Conservation (phyloP, 2,113 vertebrate genomes). For the Cochlearius cochlearius region DNA sequence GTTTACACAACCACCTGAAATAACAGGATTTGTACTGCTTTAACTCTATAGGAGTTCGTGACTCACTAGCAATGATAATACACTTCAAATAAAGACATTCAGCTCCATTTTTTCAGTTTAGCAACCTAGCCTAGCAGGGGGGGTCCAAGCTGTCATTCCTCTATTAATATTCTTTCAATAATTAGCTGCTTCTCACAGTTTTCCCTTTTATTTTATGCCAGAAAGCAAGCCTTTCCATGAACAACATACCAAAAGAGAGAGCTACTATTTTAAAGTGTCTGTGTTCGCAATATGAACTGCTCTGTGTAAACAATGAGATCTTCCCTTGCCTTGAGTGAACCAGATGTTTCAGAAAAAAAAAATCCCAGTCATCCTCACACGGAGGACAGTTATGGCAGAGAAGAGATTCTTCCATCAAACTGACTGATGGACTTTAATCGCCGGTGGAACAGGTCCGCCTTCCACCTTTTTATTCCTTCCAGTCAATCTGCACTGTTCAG, state of each 20-base stretch:
- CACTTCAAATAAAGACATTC: slow-evolving; percentile 43
- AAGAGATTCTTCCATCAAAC: neutral
- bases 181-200: neutral
- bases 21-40: slow-evolving; percentile 29
- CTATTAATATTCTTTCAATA: slow-evolving; percentile 30
- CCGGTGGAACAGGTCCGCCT: neutral
- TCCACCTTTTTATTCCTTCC: neutral
- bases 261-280: neutral
- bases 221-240: slow-evolving; percentile 7
- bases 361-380: accelerated
- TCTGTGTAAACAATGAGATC: slow-evolving; percentile 37
- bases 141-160: neutral
- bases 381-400: neutral
- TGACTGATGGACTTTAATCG: neutral
- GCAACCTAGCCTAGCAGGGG: neutral
- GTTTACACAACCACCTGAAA: slow-evolving; percentile 48
- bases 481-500: neutral
- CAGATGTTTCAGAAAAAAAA: slow-evolving; percentile 15
- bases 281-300: neutral
- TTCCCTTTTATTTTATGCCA: slow-evolving; percentile 13
- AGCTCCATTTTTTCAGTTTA: neutral
- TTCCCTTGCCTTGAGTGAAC: neutral
- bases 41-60: slow-evolving; percentile 28
- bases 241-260: neutral
- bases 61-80: slow-evolving; percentile 29